Percentiles rank a stretch among this genome's conserved stretches.
Conservation (phyloP, 2,113 vertebrate genomes). For the Rhinopomastus cyanomelas region DNA sequence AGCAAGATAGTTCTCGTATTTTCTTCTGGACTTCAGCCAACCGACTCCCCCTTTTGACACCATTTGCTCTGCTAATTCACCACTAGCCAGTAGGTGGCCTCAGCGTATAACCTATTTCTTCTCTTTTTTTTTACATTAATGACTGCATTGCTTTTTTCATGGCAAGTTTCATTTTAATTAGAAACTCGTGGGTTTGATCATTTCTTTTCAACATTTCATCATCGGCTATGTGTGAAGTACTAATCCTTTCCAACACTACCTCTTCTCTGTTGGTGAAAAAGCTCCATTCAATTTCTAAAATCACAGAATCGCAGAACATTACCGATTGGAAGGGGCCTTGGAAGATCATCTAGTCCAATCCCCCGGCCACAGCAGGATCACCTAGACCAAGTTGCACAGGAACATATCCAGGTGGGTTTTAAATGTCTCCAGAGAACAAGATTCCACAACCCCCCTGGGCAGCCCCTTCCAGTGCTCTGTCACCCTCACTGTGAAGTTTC, state of each 20-base stretch:
- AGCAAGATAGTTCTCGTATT: background rate
- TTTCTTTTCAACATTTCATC: background rate
- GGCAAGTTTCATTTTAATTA: background rate
- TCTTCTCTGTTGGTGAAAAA: background rate
- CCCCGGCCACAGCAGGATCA: too few species aligned
- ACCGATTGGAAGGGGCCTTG: too few species aligned
- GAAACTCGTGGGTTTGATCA: background rate
- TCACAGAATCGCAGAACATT: too few species aligned
- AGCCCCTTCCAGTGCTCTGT: too few species aligned
- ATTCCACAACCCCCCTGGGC: too few species aligned
- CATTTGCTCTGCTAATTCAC: constrained; percentile 2
- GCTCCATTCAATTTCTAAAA: background rate
- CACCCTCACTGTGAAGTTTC: too few species aligned
- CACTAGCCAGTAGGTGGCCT: constrained; percentile 54
- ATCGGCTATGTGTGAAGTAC: background rate
- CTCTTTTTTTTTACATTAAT: background rate
- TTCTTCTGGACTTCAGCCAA: background rate
- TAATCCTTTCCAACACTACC: background rate
- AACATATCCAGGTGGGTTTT: too few species aligned
- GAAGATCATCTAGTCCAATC: too few species aligned
- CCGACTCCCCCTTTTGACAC: background rate
- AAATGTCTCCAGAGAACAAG: too few species aligned
- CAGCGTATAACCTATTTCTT: constrained; percentile 42
- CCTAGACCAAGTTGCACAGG: too few species aligned
- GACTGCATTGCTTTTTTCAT: background rate